A percentile compares a stretch with the other conserved stretches of the same genome.
Conservation (phyloP, 2,797 vertebrate species). For the Choloepus didactylus region DNA sequence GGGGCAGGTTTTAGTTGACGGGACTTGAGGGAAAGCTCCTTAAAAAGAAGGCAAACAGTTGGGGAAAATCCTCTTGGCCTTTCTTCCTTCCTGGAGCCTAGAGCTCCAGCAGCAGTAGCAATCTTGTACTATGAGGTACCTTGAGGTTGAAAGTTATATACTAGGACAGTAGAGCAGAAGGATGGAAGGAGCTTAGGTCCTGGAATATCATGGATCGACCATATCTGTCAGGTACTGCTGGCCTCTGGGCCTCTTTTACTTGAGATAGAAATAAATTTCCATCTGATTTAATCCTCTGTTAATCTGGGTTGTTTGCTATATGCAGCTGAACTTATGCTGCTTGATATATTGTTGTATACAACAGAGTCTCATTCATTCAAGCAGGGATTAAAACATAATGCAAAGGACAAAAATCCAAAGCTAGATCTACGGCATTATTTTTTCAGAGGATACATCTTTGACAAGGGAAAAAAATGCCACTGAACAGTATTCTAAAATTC, state of each 20-base stretch:
- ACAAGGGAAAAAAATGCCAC: conserved; percentile 3
- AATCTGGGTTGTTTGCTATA: conserved; percentile 54
- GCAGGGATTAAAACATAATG: conserved; percentile 36
- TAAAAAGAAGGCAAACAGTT: conserved; percentile 30
- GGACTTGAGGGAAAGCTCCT: background rate
- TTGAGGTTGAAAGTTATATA: conserved; percentile 38
- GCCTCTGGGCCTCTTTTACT: background rate
- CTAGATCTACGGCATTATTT: background rate
- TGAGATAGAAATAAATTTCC: conserved; percentile 25
- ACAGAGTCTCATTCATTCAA: conserved; percentile 20
- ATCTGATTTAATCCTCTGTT: background rate
- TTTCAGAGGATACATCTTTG: conserved; percentile 32
- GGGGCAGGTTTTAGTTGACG: conserved; percentile 8
- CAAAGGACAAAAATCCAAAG: conserved; percentile 14
- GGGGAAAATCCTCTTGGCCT: background rate
- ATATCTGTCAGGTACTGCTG: background rate
- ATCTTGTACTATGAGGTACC: background rate
- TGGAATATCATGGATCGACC: background rate
- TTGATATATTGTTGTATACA: background rate
- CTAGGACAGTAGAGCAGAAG: background rate
- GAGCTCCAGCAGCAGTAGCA: background rate
- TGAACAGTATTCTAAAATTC: background rate
- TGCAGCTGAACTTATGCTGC: background rate
- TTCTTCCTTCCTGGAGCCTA: background rate
- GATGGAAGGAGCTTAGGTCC: background rate